These are phyloP conservation scores for Caenorhabditis japonica DNA, from an alignment of 2,888 invertebrate genomes.

Conservation along the genomic window DNA sequence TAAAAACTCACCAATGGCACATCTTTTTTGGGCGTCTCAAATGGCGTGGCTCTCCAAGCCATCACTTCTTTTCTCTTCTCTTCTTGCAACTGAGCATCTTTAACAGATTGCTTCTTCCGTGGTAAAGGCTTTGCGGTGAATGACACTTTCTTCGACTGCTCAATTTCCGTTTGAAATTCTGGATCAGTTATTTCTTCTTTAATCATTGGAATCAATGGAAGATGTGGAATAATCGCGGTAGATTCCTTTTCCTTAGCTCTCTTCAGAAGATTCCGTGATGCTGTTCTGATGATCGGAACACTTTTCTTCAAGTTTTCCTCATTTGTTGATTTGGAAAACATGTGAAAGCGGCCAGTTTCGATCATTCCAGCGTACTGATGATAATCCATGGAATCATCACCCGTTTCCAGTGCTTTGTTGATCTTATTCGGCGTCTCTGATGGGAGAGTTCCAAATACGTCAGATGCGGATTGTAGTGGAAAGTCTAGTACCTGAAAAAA, in stretches of 20 bases:
- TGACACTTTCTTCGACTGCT: background rate
- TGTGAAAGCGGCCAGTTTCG: constrained; percentile 9
- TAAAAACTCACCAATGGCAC: constrained; percentile 26
- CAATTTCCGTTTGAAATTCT: background rate
- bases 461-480: constrained; percentile 13
- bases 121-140: background rate
- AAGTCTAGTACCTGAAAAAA: constrained; percentile 31
- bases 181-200: background rate
- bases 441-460: constrained; percentile 15
- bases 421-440: constrained; percentile 21
- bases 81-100: constrained; percentile 5
- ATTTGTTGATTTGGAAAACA: background rate
- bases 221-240: background rate
- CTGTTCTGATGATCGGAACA: constrained; percentile 4
- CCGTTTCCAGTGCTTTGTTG: constrained; percentile 9
- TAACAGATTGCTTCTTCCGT: background rate
- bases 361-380: constrained; percentile 40
- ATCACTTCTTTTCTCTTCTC: constrained; percentile 32
- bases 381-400: constrained; percentile 32
- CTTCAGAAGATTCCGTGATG: constrained; percentile 32
- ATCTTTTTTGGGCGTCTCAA: constrained; percentile 42
- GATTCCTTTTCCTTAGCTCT: constrained; percentile 7
- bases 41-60: constrained; percentile 14
- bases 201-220: background rate
- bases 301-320: background rate